Evolutionary conservation across 2,888 invertebrate species (phyloP), one percentile per base, ranked within the genome.

Genomic region (Rotaria magnacalcarata): DNA sequence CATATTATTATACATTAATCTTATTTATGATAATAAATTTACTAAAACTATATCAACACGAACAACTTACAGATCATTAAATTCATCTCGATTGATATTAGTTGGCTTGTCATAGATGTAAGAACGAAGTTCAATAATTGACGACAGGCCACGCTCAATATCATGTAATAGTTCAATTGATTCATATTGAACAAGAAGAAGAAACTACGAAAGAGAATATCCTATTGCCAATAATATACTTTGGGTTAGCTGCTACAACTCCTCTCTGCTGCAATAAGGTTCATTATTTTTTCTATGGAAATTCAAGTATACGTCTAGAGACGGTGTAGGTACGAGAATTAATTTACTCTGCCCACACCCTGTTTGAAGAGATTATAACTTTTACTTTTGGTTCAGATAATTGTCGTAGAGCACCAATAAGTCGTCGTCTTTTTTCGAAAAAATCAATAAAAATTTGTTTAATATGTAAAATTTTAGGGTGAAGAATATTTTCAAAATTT

Each of bases 101-200:
- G 27, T 41, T 47, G 24, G 47, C n/a, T 47, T 80, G 14, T 80
- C 80, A 47, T 80, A 47, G 47, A 80, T n/a, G n/a, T 80, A 47
- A 6, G 47, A n/a, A 80, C 41, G 80, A 80, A 80, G 43, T 47
- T 80, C 80, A 47, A 47, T 47, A 80, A 80, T 47, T 5, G 43
- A 43, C 47, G 80, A 47, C 3, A 80, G 21, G n/a, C 43, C 80
- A 43, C 11, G 14, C 14, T 80, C 43, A 47, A 80, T 80, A 47
- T 80, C 80, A n/a, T 80, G 43, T 47, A 80, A 11, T 24, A 80
- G 14, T 24, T 80, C 80, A 21, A 80, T 47, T n/a, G 80, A 47
- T 47, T 80, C 80, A n/a, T 80, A 80, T 80, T 80, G 80, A 80
- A 80, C 80, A 80, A 80, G 47, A n/a, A 80, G 43, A 47, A 80